phyloP scores from a whole-genome alignment of 1,140 invertebrate genomes.

The Trichoplusia ni region DNA sequence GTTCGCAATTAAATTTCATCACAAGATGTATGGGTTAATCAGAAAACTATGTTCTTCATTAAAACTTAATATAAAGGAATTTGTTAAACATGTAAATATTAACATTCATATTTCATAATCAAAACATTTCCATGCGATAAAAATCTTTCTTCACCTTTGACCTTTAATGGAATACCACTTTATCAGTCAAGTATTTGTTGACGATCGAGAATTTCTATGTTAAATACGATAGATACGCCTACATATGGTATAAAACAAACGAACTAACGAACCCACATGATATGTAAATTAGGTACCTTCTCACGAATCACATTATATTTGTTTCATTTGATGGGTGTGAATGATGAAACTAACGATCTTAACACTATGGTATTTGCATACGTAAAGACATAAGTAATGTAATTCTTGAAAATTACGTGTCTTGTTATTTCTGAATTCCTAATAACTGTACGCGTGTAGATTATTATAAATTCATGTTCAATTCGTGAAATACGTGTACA shows the following conservation, averaged over 20 bases:
- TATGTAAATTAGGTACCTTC: conserved; percentile 28
- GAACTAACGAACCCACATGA: conserved; percentile 26
- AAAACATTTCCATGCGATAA: neutral
- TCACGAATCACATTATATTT: conserved; percentile 10
- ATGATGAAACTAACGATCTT: conserved; percentile 9
- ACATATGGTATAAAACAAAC: conserved; percentile 16
- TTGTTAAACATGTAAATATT: neutral
- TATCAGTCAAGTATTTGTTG: neutral
- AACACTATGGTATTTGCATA: conserved; percentile 24
- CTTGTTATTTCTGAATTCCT: too few species aligned
- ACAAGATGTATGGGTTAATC: too few species aligned
- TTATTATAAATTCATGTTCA: too few species aligned
- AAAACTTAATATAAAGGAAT: too few species aligned
- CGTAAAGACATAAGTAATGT: conserved; percentile 4
- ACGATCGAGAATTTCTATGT: conserved; percentile 1
- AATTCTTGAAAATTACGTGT: conserved; percentile 2
- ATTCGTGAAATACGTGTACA: too few species aligned
- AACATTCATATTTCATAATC: neutral
- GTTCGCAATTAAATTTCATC: too few species aligned
- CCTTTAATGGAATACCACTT: conserved; percentile 8
- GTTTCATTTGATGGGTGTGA: conserved; percentile 27
- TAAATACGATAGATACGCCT: conserved; percentile 16
- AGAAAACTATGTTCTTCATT: too few species aligned
- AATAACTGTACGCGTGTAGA: too few species aligned
- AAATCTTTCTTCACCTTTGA: conserved; percentile 5